Percentiles rank a stretch among this genome's conserved stretches.
phyloP scores from a whole-genome alignment of 2,888 invertebrate species.

The Barypeithes pellucidus region DNA sequence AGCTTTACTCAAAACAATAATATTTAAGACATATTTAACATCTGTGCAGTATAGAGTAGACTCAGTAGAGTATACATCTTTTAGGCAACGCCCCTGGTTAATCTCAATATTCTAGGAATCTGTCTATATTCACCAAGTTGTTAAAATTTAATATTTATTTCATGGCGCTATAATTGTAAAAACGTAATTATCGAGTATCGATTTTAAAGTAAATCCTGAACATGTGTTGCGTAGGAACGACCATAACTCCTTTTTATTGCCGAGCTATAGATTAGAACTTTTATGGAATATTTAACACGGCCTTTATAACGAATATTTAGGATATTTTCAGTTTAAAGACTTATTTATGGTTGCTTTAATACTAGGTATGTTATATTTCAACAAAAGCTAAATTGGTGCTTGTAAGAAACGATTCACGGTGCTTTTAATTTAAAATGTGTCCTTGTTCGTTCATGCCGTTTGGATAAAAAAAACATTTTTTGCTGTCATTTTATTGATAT shows the following conservation, averaged over 20 bases:
- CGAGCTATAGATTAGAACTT: constrained; percentile 7
- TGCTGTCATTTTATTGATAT: too few species aligned
- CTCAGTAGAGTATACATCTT: too few species aligned
- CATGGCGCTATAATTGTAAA: background rate
- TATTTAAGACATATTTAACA: too few species aligned
- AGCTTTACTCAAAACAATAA: too few species aligned
- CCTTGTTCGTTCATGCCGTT: too few species aligned
- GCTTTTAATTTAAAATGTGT: too few species aligned
- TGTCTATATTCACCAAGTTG: too few species aligned
- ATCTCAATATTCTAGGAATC: background rate
- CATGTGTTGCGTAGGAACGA: constrained; percentile 1
- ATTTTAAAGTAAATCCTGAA: constrained; percentile 14
- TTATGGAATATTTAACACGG: constrained; percentile 17
- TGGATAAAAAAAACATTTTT: too few species aligned
- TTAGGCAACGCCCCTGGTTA: background rate
- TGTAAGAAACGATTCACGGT: too few species aligned
- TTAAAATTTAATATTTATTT: constrained; percentile 20
- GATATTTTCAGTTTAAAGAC: background rate
- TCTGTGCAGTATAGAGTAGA: too few species aligned
- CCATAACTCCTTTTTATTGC: constrained; percentile 20
- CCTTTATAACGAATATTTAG: constrained; percentile 9
- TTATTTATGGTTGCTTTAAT: background rate
- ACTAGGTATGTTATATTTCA: too few species aligned
- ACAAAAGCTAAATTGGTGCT: too few species aligned
- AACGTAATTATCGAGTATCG: constrained; percentile 13